A percentile compares a stretch with the other conserved stretches of the same genome.
These are phyloP conservation scores for Podiceps cristatus DNA, from an alignment of 2,113 vertebrate species.

Conservation along the genomic window DNA sequence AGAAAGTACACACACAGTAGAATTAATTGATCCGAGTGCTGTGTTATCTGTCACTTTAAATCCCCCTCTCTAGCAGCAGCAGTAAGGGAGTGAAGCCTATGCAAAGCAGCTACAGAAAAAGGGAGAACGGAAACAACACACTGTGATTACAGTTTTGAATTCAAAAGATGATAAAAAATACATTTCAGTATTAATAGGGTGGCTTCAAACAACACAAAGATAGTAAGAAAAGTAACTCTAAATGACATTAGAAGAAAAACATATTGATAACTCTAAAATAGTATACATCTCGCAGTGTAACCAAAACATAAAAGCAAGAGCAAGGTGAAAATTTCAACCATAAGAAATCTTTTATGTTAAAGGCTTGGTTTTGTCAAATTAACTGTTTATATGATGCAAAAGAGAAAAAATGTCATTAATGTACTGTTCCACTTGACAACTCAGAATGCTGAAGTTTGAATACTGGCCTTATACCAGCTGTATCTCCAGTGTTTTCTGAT, in stretches of 20 bases:
- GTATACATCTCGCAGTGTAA: neutral
- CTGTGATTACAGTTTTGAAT: constrained; percentile 4
- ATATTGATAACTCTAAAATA: neutral
- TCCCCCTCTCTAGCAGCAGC: neutral
- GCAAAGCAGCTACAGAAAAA: neutral
- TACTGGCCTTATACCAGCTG: neutral
- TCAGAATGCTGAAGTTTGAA: neutral
- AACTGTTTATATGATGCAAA: neutral
- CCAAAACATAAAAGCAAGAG: neutral
- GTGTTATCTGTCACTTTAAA: constrained; percentile 50
- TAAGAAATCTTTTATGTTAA: neutral
- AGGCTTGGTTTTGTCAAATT: neutral
- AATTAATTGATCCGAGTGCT: constrained; percentile 24
- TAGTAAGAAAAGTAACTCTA: neutral
- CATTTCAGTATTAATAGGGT: neutral
- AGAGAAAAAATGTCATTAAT: neutral
- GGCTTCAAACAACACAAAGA: neutral
- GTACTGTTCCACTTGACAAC: neutral
- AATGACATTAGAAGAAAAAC: neutral
- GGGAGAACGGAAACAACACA: neutral
- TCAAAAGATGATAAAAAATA: neutral
- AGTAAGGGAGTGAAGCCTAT: neutral
- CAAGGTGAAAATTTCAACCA: neutral
- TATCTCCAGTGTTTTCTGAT: neutral
- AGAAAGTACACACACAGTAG: neutral